Evolutionary conservation across 2,888 invertebrate species (phyloP).

Genomic region (Diplazon laetatorius): DNA sequence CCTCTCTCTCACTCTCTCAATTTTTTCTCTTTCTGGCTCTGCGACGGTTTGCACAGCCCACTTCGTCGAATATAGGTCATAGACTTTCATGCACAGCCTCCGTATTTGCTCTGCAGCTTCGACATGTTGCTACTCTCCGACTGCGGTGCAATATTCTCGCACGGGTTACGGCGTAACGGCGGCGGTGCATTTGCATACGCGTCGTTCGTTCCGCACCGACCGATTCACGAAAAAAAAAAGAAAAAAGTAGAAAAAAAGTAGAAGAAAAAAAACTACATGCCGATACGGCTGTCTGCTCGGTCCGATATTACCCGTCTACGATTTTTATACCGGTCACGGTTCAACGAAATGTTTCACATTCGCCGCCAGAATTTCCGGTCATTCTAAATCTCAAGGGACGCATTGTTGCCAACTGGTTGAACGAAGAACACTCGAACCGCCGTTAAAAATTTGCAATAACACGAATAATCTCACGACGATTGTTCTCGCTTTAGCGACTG

Average conservation of each 20-base stretch:
- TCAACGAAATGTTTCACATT: not conserved
- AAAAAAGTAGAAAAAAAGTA: no score
- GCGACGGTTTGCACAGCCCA: conserved; percentile 15
- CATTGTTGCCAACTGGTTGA: not conserved
- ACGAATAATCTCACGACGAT: no score
- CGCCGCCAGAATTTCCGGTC: not conserved
- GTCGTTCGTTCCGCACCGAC: conserved; percentile 57
- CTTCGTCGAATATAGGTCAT: conserved; percentile 56
- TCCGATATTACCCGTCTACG: conserved; percentile 38
- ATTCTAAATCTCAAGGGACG: not conserved
- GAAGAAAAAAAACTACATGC: no score
- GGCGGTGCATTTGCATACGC: conserved; percentile 59
- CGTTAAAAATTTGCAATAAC: no score
- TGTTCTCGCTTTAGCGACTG: no score
- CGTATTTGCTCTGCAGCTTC: conserved; percentile 35
- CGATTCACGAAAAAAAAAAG: conserved; percentile 42
- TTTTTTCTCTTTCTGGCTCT: no score
- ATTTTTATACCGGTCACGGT: conserved; percentile 14
- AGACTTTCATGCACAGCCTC: conserved; percentile 39
- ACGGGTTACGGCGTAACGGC: conserved; percentile 48
- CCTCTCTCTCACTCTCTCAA: conserved; percentile 28
- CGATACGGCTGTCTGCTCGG: conserved; percentile 35
- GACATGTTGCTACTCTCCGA: conserved; percentile 36
- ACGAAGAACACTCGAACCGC: no score
- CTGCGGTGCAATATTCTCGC: conserved; percentile 44